Percentiles rank a stretch among this genome's conserved stretches.
phyloP scores from a whole-genome alignment of 2,888 invertebrate species.

The Leptopilina myrica region DNA sequence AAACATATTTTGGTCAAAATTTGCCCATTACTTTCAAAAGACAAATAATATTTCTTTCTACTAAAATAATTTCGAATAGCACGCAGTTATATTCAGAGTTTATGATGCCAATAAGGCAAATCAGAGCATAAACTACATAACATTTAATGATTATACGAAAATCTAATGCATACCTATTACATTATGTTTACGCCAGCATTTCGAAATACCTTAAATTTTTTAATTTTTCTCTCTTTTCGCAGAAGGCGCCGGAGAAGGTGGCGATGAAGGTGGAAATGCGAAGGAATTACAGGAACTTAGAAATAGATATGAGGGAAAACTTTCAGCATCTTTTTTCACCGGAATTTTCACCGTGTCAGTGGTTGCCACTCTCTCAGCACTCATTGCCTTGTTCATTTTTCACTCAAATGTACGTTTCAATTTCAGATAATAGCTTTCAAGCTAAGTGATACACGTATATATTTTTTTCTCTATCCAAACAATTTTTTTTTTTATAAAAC shows the following conservation, averaged over 20 bases:
- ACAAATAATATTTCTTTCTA: too few species aligned
- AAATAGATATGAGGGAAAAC: slow-evolving; percentile 72
- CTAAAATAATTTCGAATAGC: too few species aligned
- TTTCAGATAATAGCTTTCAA: slow-evolving; percentile 40
- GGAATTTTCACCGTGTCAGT: slow-evolving; percentile 84
- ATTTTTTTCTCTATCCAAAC: background rate
- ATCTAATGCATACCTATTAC: background rate
- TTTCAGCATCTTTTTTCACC: slow-evolving; percentile 87
- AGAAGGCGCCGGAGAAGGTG: slow-evolving; percentile 62
- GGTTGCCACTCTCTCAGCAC: slow-evolving; percentile 80
- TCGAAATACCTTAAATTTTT: slow-evolving; percentile 48
- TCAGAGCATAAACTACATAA: background rate
- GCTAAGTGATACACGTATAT: background rate
- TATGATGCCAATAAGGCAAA: background rate
- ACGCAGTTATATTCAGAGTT: too few species aligned
- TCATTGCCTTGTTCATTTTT: slow-evolving; percentile 80
- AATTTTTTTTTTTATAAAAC: slow-evolving; percentile 24
- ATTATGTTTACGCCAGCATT: background rate
- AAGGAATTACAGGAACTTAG: slow-evolving; percentile 71
- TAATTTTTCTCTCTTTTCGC: slow-evolving; percentile 45
- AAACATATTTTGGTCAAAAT: too few species aligned
- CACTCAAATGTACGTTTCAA: slow-evolving; percentile 79
- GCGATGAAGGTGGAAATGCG: slow-evolving; percentile 61
- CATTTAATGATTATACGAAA: background rate
- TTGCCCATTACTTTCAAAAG: too few species aligned